These are phyloP conservation scores for Zaprionus lachaisei DNA, from an alignment of 1,140 invertebrate genomes.

Conservation along the genomic window DNA sequence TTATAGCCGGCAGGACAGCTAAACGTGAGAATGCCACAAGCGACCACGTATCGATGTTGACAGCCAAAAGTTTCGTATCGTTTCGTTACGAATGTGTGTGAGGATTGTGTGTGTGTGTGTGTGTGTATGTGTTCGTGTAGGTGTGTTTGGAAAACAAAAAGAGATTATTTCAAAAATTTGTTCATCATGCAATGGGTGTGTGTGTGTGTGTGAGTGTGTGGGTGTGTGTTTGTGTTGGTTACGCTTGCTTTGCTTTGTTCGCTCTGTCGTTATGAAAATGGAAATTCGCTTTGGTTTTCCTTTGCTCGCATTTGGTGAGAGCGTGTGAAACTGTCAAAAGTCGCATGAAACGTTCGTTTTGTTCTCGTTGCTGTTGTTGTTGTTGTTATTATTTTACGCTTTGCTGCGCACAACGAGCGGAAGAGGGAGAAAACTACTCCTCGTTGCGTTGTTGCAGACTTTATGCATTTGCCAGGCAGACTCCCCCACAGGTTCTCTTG, in stretches of 20 bases:
- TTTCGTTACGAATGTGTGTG: constrained; percentile 30
- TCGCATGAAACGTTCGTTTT: constrained; percentile 49
- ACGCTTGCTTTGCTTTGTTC: constrained; percentile 39
- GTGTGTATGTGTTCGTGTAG: constrained; percentile 19
- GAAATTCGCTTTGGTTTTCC: constrained; percentile 7
- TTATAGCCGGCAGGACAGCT: constrained; percentile 91
- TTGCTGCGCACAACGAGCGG: constrained; percentile 26
- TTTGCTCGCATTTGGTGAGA: neutral
- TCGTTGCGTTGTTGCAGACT: constrained; percentile 45
- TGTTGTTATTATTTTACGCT: constrained; percentile 64
- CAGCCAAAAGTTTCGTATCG: constrained; percentile 38
- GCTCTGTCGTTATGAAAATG: constrained; percentile 3
- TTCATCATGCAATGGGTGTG: constrained; percentile 1
- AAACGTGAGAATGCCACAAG: constrained; percentile 31
- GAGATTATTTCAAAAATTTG: constrained; percentile 21
- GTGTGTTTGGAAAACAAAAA: constrained; percentile 48
- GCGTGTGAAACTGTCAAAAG: constrained; percentile 62
- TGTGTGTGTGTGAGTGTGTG: neutral
- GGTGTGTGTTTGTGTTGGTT: constrained; percentile 14
- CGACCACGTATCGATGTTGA: constrained; percentile 41
- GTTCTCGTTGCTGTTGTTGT: constrained; percentile 30
- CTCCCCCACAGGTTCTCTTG: neutral
- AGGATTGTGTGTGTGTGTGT: constrained; percentile 14
- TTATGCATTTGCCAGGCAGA: constrained; percentile 68
- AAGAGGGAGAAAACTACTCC: neutral